Evolutionary conservation across 2,797 vertebrate species (phyloP).

Genomic region (Antennarius maculatus): DNA sequence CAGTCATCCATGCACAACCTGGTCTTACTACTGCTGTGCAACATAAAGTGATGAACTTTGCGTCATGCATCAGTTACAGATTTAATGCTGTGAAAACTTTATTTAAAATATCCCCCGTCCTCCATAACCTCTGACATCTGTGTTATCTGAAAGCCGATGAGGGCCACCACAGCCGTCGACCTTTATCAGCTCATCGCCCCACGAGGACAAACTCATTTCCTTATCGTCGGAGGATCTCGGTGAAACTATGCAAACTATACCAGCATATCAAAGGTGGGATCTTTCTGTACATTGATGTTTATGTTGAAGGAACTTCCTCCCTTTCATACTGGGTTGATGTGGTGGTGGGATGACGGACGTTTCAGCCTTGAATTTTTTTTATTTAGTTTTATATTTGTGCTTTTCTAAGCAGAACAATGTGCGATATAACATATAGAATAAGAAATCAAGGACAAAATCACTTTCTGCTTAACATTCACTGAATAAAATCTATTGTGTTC

Average conservation of each 20-base stretch:
- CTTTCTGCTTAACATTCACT: too few species aligned
- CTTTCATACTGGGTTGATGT: conserved; percentile 1
- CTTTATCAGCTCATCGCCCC: conserved; percentile 50
- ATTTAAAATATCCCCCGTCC: conserved; percentile 1
- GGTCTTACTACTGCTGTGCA: not conserved
- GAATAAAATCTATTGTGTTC: too few species aligned
- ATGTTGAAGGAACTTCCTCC: conserved; percentile 48
- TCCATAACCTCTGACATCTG: conserved; percentile 10
- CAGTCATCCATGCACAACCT: not conserved
- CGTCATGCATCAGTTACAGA: too few species aligned
- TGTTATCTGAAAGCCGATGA: conserved; percentile 27
- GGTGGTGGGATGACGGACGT: conserved; percentile 20
- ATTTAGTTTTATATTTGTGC: not conserved
- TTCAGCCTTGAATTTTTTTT: not conserved
- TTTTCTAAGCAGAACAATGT: too few species aligned
- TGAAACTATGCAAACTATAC: conserved; percentile 23
- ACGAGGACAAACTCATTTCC: conserved; percentile 7
- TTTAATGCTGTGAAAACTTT: too few species aligned
- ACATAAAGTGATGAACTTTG: not conserved
- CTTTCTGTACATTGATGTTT: conserved; percentile 28
- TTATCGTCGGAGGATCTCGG: not conserved
- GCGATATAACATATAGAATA: too few species aligned
- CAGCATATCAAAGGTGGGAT: conserved; percentile 35
- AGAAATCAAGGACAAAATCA: not conserved
- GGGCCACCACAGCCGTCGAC: conserved; percentile 10